Evolutionary conservation across 2,797 vertebrate species (phyloP).

Genomic region (Pangasius mekongensis): DNA sequence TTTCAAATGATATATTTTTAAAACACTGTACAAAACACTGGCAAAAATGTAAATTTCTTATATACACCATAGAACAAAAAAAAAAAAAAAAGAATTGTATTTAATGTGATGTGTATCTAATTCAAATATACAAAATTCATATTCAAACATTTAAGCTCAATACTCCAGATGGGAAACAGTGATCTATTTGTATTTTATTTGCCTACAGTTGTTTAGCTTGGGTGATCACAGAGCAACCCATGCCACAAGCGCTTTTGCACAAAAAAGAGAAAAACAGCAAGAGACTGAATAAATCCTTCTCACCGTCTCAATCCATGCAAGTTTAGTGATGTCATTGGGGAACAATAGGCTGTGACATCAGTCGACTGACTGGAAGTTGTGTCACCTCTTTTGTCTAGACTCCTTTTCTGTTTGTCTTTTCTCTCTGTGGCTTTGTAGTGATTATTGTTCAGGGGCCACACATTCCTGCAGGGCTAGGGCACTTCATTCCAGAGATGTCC

Average conservation of each 20-base stretch:
- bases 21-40: not conserved
- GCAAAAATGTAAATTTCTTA: not conserved
- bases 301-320: conserved; percentile 18
- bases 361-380: conserved; percentile 40
- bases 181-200: conserved; percentile 45
- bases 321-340: conserved; percentile 47
- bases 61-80: not conserved
- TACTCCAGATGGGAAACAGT: not conserved
- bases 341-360: conserved; percentile 48
- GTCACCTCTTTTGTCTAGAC: conserved; percentile 51
- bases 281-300: conserved; percentile 14
- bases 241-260: conserved; percentile 29
- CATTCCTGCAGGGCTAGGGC: conserved; percentile 54
- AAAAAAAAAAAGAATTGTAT: not conserved
- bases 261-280: conserved; percentile 16
- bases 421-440: conserved; percentile 48
- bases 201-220: conserved; percentile 35
- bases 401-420: conserved; percentile 31
- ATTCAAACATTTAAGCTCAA: not conserved
- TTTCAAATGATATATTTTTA: not conserved
- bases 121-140: not conserved
- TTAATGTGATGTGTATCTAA: not conserved
- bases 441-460: conserved; percentile 43
- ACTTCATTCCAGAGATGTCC: conserved; percentile 45
- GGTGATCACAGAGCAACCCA: conserved; percentile 44